Evolutionary conservation across 2,888 invertebrate genomes (phyloP).

Genomic region (Sericinus montela): DNA sequence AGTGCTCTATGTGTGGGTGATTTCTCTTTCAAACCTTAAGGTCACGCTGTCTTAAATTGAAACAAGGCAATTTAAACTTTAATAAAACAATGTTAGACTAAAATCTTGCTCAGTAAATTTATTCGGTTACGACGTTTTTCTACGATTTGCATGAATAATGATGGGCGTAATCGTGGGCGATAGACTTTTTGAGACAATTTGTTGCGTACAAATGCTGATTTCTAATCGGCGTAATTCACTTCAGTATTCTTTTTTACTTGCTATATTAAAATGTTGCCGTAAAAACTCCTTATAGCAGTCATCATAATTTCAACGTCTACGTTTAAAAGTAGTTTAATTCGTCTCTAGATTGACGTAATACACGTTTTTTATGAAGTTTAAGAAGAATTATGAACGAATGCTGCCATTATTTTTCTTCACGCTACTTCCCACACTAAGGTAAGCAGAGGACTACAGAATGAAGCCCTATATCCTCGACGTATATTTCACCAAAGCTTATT

Average conservation of each 20-base stretch:
- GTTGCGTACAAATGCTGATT: slow-evolving; percentile 12
- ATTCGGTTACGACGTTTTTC: not conserved
- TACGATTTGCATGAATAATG: slow-evolving; percentile 22
- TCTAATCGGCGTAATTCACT: not conserved
- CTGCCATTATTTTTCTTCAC: no score
- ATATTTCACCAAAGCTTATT: no score
- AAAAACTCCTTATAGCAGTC: not conserved
- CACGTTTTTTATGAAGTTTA: no score
- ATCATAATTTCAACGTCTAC: not conserved
- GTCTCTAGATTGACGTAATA: no score
- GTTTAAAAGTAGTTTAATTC: no score
- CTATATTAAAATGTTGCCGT: not conserved
- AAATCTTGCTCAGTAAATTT: not conserved
- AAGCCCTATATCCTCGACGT: no score
- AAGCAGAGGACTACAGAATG: no score
- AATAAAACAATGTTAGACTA: not conserved
- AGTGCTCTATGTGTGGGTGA: slow-evolving; percentile 13
- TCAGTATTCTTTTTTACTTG: not conserved
- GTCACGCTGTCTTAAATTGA: not conserved
- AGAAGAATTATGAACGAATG: no score
- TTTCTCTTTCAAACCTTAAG: slow-evolving; percentile 11
- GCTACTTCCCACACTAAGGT: no score
- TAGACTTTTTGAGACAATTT: slow-evolving; percentile 23
- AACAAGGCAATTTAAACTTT: slow-evolving; percentile 2
- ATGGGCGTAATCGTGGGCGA: slow-evolving; percentile 27